phyloP scores from a whole-genome alignment of 2,113 vertebrate species.

The Etheostoma cragini region DNA sequence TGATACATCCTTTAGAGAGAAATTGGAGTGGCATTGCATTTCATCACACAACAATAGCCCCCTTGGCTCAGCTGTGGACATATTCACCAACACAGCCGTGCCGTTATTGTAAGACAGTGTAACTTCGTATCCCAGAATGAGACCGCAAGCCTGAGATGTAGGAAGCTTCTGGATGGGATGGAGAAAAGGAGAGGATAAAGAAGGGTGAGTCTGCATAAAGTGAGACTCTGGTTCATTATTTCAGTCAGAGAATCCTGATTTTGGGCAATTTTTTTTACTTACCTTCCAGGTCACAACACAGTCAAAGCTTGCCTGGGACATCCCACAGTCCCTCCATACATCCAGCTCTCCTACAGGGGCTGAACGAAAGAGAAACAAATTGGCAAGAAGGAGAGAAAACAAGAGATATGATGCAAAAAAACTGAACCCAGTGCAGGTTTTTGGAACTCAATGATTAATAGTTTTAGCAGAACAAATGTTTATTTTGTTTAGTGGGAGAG shows the following conservation, averaged over 20 bases:
- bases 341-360: conserved; percentile 78
- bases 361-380: conserved; percentile 39
- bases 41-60: conserved; percentile 19
- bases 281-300: conserved; percentile 84
- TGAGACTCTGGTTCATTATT: not conserved
- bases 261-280: conserved; percentile 6
- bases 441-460: not conserved
- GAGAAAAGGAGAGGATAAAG: not conserved
- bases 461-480: not conserved
- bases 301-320: conserved; percentile 3
- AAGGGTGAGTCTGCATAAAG: not conserved
- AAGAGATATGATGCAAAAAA: not conserved
- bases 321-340: conserved; percentile 79
- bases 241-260: not conserved
- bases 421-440: not conserved
- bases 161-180: conserved; percentile 69
- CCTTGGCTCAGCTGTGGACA: conserved; percentile 17
- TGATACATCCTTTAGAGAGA: conserved; percentile 45
- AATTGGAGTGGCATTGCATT: conserved; percentile 29
- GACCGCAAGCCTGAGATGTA: conserved; percentile 61
- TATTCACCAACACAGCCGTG: not conserved
- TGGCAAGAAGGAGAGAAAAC: not conserved
- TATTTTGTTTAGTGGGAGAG: not conserved
- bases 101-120: conserved; percentile 32
- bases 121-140: conserved; percentile 70